Base-by-base conservation (phyloP, 2,888 invertebrate genomes). In the Chloromyia formosa region DNA sequence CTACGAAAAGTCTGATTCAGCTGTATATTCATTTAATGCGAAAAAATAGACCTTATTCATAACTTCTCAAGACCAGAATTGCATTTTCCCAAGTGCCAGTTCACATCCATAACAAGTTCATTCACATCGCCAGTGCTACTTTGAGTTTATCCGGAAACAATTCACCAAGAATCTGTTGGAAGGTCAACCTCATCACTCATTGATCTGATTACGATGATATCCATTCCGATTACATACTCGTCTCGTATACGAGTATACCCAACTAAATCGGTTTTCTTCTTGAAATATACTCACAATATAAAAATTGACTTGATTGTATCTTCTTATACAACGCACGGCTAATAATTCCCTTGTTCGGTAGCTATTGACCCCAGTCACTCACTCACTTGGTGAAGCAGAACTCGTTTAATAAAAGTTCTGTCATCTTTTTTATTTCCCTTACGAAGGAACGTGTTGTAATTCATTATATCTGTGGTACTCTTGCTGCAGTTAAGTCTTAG, bases 361-460 rank as follows among this genome's bases (percentile, higher is more conserved):
- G 56, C 56, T 56, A 56, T 56, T 56, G 56, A 56, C 18, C 56
- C 53, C 53, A 53, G 53, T 53, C n/a, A 1, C 16, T 16, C 56
- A 56, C 56, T 20, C 20, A 22, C 22, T 20, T 22, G 56, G 5
- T 20, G 22, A 35, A 35, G 27, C 27, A 56, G 56, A 56, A 56
- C 56, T 56, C 22, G 56, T 56, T 56, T 56, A 56, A 56, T 56
- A 56, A 56, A 56, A 56, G 27, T 22, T 16, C 16, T 56, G 14
- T 5, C 10, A 18, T 7, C 18, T 20, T 56, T 18, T 56, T 56
- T 54, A 12, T 16, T 54, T n/a, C n/a, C 56, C 10, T 3, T 22
- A 56, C 2, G 49, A 20, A 56, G 56, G 56, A 56, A 56, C 56
- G 22, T 16, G 22, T 18, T 20, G 20, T 18, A 56, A 22, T 56